Evolutionary conservation across 2,888 invertebrate genomes (phyloP).

Genomic region (Scaptomyza polygonia): DNA sequence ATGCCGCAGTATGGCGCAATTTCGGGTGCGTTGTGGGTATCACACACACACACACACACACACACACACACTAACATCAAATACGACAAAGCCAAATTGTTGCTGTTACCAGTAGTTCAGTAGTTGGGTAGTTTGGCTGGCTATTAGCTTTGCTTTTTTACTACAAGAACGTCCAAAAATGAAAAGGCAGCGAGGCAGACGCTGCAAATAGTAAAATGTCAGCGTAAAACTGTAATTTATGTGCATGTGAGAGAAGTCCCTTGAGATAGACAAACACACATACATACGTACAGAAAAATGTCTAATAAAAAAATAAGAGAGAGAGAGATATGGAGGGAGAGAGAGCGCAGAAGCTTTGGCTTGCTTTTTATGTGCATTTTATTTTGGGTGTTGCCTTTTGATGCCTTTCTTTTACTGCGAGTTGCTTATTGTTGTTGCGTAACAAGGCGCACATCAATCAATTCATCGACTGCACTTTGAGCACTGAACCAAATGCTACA

Average conservation of each 20-base stretch:
- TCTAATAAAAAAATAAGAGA: background rate
- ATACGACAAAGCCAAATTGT: constrained; percentile 60
- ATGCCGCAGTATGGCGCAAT: constrained; percentile 58
- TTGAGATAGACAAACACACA: constrained; percentile 23
- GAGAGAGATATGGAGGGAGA: background rate
- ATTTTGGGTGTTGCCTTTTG: constrained; percentile 68
- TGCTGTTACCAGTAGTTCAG: constrained; percentile 27
- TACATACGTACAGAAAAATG: background rate
- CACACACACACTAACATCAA: constrained; percentile 6
- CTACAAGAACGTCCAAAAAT: constrained; percentile 64
- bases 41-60: constrained; percentile 19
- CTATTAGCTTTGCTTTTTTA: constrained; percentile 76
- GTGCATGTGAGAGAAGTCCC: constrained; percentile 65
- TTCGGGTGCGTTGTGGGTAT: constrained; percentile 38
- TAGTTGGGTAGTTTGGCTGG: constrained; percentile 38
- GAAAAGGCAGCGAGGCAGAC: constrained; percentile 70
- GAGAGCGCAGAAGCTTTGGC: constrained; percentile 15
- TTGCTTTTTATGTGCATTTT: constrained; percentile 68
- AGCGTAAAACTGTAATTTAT: constrained; percentile 81
- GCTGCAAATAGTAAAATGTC: constrained; percentile 78
- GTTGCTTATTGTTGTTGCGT: constrained; percentile 21
- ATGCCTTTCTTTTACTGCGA: constrained; percentile 30
- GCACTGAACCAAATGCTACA: constrained; percentile 40
- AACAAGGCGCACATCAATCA: constrained; percentile 68
- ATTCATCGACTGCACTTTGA: constrained; percentile 69